Evolutionary conservation across 2,113 vertebrate species (phyloP).

Genomic region (Hippocampus guttulatus): DNA sequence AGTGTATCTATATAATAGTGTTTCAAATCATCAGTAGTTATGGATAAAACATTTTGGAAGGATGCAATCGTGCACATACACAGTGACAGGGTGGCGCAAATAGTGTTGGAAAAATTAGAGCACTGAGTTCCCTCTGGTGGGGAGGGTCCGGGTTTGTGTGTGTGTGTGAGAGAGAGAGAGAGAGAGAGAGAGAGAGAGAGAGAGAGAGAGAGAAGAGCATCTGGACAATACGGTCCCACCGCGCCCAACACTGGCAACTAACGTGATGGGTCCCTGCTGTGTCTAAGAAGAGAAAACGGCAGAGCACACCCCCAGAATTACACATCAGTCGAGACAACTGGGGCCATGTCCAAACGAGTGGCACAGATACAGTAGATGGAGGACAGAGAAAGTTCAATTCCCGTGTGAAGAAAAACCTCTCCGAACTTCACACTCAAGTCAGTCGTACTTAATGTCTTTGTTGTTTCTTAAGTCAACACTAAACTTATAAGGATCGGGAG

Average conservation of each 20-base stretch:
- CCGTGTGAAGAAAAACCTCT: constrained; percentile 12
- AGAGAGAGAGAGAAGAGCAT: constrained; percentile 46
- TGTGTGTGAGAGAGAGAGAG: constrained; percentile 39
- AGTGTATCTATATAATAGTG: not conserved
- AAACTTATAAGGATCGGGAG: not conserved
- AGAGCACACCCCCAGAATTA: constrained; percentile 55
- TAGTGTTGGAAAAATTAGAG: constrained; percentile 65
- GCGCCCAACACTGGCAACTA: constrained; percentile 59
- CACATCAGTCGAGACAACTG: constrained; percentile 62
- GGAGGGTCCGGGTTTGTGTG: constrained; percentile 52
- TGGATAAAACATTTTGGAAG: constrained; percentile 6
- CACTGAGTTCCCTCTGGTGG: constrained; percentile 60
- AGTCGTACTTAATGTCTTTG: not conserved
- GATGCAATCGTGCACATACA: constrained; percentile 8
- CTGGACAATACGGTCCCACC: constrained; percentile 73
- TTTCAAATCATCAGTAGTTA: not conserved
- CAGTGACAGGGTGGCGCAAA: constrained; percentile 45
- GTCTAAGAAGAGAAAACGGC: constrained; percentile 55
- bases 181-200: too few species aligned
- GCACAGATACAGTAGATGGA: constrained; percentile 45
- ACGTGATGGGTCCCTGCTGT: constrained; percentile 40
- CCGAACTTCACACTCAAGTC: not conserved
- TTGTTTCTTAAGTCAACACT: constrained; percentile 8
- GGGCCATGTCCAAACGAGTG: constrained; percentile 42
- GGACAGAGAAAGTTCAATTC: constrained; percentile 21